Conservation (phyloP, 2,113 vertebrate genomes). For the Ariopsis seemanni region DNA sequence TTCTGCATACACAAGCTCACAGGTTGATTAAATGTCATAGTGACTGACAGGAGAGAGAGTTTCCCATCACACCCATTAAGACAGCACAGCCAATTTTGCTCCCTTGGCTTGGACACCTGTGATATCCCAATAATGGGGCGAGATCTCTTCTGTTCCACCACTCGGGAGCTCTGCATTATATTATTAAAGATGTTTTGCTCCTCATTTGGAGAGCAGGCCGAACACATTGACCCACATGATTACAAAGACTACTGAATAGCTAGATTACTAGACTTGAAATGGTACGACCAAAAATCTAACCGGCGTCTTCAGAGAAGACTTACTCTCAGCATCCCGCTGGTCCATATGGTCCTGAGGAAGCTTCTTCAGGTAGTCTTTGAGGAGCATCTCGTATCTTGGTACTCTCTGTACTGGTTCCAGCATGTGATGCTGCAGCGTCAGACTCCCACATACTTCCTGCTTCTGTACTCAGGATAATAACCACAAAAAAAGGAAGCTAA, state of each 20-base stretch:
- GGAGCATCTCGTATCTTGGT: constrained; percentile 96
- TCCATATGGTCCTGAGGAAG: constrained; percentile 86
- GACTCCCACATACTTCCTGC: constrained; percentile 84
- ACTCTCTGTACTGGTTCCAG: constrained; percentile 94
- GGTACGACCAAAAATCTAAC: not conserved
- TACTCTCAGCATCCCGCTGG: constrained; percentile 90
- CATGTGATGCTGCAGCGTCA: constrained; percentile 98
- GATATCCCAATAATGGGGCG: not conserved
- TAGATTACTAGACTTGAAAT: not conserved
- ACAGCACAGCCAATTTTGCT: not conserved
- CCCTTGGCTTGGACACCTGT: not conserved
- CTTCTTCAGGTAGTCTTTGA: constrained; percentile 97
- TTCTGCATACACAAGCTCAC: not conserved
- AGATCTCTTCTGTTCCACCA: not conserved
- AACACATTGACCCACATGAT: too few relatives aligned
- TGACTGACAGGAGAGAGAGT: not conserved
- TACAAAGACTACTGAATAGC: not conserved
- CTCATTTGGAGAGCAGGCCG: not conserved
- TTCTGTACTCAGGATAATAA: constrained; percentile 71
- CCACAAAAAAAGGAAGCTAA: not conserved
- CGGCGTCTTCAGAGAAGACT: constrained; percentile 27
- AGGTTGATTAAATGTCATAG: not conserved
- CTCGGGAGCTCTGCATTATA: not conserved
- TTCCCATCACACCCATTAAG: not conserved
- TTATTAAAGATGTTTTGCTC: not conserved